Conservation (phyloP, 2,113 vertebrate species). For the Halichoerus grypus region DNA sequence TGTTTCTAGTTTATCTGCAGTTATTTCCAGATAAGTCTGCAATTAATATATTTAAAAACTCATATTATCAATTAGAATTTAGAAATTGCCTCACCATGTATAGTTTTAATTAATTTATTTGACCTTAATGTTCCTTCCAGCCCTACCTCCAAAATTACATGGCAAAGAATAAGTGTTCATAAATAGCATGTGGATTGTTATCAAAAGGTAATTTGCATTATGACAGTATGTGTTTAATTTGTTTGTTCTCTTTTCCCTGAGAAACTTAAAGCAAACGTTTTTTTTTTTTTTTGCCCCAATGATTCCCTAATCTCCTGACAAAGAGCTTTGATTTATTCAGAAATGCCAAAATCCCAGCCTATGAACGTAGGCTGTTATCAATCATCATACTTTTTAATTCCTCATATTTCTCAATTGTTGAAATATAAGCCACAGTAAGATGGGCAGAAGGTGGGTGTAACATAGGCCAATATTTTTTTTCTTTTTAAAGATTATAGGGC, state of each 20-base stretch:
- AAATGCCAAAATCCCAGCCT: neutral
- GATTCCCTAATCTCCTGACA: neutral
- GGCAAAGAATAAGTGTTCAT: neutral
- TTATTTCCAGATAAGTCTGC: neutral
- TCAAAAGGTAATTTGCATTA: slow-evolving; percentile 15
- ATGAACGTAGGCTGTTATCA: neutral
- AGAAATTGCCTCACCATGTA: neutral
- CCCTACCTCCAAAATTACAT: neutral
- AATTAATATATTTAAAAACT: neutral
- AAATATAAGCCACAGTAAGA: neutral
- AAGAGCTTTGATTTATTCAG: neutral
- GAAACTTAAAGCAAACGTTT: neutral
- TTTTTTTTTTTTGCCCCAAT: neutral
- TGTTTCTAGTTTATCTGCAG: neutral
- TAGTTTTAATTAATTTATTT: slow-evolving; percentile 50
- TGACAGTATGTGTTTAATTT: neutral
- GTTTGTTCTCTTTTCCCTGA: slow-evolving; percentile 14
- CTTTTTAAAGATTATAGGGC: neutral
- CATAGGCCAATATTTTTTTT: neutral
- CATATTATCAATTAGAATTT: neutral
- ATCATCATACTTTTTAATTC: neutral
- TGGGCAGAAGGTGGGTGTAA: neutral
- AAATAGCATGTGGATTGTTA: neutral
- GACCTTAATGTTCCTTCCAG: neutral
- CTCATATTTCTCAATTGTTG: neutral